Evolutionary conservation across 2,888 invertebrate species (phyloP).

Genomic region (Hypomecis atomaria): DNA sequence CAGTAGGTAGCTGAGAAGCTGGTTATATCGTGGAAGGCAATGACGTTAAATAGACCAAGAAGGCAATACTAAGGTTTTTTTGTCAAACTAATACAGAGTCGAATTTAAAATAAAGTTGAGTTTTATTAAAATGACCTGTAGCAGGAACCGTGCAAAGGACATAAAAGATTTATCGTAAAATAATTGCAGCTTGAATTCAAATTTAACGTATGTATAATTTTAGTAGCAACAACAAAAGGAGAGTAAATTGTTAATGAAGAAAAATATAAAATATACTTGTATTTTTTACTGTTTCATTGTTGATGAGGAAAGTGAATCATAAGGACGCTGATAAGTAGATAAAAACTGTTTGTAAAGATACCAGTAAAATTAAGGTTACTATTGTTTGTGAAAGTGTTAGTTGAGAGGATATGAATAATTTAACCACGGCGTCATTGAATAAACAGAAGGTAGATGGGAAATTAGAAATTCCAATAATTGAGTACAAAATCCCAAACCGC

Average conservation of each 20-base stretch:
- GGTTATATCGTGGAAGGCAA: constrained; percentile 1
- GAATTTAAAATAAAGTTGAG: too few species aligned
- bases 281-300: constrained; percentile 1
- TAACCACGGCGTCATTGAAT: not conserved
- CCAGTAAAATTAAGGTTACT: constrained; percentile 19
- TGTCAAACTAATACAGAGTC: too few species aligned
- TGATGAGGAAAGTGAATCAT: constrained; percentile 3
- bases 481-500: not conserved
- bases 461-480: not conserved
- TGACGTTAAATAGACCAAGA: not conserved
- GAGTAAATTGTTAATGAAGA: too few species aligned
- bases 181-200: too few species aligned
- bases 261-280: too few species aligned
- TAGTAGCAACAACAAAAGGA: too few species aligned
- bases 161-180: too few species aligned
- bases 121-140: too few species aligned
- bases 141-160: too few species aligned
- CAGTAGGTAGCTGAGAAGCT: not conserved
- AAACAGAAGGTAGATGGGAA: not conserved
- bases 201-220: too few species aligned
- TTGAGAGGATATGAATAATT: not conserved
- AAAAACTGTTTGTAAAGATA: not conserved
- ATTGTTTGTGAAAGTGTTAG: constrained; percentile 22
- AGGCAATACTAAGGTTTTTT: not conserved
- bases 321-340: constrained; percentile 5